Conservation (phyloP, 2,113 vertebrate species). For the Toxotes jaculatrix region DNA sequence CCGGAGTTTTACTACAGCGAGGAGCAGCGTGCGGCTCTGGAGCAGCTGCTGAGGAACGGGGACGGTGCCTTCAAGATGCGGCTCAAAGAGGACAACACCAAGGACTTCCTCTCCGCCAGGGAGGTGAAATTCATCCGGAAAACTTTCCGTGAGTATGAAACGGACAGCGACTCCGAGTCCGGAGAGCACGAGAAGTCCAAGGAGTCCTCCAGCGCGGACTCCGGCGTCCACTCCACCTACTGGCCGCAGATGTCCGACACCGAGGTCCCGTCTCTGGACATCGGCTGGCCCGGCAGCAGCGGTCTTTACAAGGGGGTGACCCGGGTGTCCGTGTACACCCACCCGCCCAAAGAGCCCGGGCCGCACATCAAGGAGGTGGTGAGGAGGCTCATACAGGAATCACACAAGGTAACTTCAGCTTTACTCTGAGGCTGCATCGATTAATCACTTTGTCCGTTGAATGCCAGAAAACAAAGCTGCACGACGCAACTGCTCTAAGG, state of each 20-base stretch:
- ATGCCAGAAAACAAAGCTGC: no score
- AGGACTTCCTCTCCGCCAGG: constrained; percentile 89
- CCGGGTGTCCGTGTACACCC: constrained; percentile 89
- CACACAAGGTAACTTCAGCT: constrained; percentile 87
- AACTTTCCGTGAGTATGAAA: constrained; percentile 84
- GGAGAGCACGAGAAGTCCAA: constrained; percentile 68
- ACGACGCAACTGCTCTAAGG: no score
- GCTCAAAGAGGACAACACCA: constrained; percentile 85
- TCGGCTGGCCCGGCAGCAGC: constrained; percentile 91
- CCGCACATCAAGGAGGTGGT: constrained; percentile 95
- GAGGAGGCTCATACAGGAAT: constrained; percentile 91
- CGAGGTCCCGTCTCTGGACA: constrained; percentile 91
- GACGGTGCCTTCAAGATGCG: constrained; percentile 88
- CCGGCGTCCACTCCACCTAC: constrained; percentile 88
- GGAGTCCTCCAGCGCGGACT: constrained; percentile 73
- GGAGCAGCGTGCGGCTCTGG: constrained; percentile 91
- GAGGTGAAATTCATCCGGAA: constrained; percentile 86
- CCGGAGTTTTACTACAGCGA: constrained; percentile 96
- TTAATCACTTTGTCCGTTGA: neutral
- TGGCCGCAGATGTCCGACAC: constrained; percentile 96
- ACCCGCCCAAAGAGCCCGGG: constrained; percentile 90
- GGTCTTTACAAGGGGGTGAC: constrained; percentile 91
- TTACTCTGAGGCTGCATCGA: neutral
- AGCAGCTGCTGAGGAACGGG: constrained; percentile 87
- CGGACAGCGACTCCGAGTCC: constrained; percentile 73